Conservation (phyloP, 2,113 vertebrate species). For the Chloebia gouldiae region DNA sequence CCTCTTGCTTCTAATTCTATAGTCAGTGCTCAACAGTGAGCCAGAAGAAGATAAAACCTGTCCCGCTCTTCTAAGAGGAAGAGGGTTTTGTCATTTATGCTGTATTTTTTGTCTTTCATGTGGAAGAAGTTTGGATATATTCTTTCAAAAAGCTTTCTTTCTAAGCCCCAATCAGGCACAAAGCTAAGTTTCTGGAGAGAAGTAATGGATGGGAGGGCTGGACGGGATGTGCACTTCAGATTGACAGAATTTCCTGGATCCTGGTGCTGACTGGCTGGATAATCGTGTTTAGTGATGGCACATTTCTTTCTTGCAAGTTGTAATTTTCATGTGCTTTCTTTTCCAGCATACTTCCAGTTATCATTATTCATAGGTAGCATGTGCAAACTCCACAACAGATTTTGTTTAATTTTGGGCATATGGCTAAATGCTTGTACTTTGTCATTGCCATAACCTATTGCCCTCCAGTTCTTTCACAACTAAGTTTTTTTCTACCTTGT, state of each 20-base stretch:
- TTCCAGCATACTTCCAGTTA: background rate
- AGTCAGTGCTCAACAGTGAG: background rate
- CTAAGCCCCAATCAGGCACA: background rate
- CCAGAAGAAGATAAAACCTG: background rate
- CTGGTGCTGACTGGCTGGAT: background rate
- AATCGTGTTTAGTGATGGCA: background rate
- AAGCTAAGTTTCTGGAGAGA: background rate
- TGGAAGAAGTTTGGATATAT: background rate
- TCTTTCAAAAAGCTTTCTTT: background rate
- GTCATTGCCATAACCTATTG: background rate
- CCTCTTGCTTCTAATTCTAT: background rate
- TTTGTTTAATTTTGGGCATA: background rate
- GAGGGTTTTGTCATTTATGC: background rate
- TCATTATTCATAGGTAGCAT: background rate
- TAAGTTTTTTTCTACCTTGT: background rate
- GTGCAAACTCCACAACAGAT: background rate
- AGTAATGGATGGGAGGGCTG: background rate
- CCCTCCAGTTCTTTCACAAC: background rate
- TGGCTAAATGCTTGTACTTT: background rate
- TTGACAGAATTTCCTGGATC: background rate
- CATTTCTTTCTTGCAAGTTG: background rate
- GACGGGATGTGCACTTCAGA: fast-evolving
- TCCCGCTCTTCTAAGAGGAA: background rate
- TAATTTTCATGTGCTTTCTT: background rate
- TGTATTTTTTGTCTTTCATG: background rate